A percentile compares a stretch with the other conserved stretches of the same genome.
Conservation (phyloP, 2,797 vertebrate genomes). For the Tachyglossus aculeatus region DNA sequence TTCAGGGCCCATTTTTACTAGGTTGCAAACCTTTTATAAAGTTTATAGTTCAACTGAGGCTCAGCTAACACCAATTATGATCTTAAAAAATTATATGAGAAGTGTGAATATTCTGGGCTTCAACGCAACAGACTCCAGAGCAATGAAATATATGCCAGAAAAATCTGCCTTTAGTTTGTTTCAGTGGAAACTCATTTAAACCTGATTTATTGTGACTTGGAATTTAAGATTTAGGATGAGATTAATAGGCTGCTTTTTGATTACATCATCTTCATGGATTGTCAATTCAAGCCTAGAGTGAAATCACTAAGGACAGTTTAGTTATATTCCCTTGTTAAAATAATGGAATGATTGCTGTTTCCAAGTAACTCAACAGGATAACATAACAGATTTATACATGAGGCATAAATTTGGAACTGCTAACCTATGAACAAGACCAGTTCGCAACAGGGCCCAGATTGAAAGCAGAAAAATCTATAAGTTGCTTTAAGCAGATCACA, state of each 20-base stretch:
- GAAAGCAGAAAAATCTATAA: slow-evolving; percentile 8
- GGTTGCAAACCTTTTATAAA: not conserved
- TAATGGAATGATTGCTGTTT: slow-evolving; percentile 44
- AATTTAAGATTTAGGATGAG: slow-evolving; percentile 59
- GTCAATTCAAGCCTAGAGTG: slow-evolving; percentile 48
- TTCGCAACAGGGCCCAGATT: slow-evolving; percentile 7
- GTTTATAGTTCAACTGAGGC: not conserved
- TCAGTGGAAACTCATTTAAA: slow-evolving; percentile 58
- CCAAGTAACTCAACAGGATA: slow-evolving; percentile 62
- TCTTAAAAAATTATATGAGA: slow-evolving; percentile 23
- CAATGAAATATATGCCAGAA: slow-evolving; percentile 20
- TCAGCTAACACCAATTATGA: slow-evolving; percentile 11
- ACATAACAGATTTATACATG: slow-evolving; percentile 56
- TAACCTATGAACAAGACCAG: slow-evolving; percentile 12
- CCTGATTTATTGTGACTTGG: slow-evolving; percentile 60
- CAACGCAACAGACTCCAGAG: slow-evolving; percentile 6
- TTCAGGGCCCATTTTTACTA: not conserved
- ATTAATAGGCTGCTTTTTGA: slow-evolving; percentile 67
- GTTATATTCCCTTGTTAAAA: slow-evolving; percentile 44
- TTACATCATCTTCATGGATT: slow-evolving; percentile 67
- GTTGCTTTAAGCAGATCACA: slow-evolving; percentile 42
- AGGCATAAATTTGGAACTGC: slow-evolving; percentile 53
- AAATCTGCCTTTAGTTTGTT: slow-evolving; percentile 43
- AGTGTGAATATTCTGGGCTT: not conserved
- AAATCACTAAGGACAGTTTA: slow-evolving; percentile 57